Conservation (phyloP, 2,113 vertebrate species). For the Dicentrarchus labrax region DNA sequence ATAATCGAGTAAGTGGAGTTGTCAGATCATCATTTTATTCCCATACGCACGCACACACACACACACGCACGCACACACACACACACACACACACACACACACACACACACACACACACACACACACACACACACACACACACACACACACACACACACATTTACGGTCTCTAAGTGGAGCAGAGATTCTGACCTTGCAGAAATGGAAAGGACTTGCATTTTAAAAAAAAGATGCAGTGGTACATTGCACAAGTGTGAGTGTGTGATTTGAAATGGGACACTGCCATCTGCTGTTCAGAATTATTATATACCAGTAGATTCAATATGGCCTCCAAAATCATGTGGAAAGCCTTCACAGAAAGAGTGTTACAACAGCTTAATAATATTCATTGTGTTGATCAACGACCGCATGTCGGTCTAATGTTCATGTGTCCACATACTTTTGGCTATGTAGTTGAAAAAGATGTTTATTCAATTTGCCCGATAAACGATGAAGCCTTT, state of each 20-base stretch:
- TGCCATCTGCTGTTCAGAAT: constrained; percentile 75
- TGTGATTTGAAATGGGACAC: constrained; percentile 55
- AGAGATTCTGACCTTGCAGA: neutral
- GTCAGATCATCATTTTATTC: neutral
- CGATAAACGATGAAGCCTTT: neutral
- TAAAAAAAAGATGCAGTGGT: neutral
- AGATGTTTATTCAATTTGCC: neutral
- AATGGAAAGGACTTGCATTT: neutral
- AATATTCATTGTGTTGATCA: no score
- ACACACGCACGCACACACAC: neutral
- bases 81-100: neutral
- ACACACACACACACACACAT: neutral
- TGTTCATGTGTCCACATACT: neutral
- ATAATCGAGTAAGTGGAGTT: constrained; percentile 91
- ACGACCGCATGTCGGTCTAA: neutral
- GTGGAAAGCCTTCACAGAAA: neutral
- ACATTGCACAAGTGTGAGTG: neutral
- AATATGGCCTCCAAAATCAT: neutral
- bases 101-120: neutral
- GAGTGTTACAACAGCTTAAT: neutral
- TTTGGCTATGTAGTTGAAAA: neutral
- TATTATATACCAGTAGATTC: neutral
- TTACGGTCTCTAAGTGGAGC: neutral
- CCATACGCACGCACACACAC: neutral
- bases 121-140: neutral